These are phyloP conservation scores for Tholera decimalis DNA, from an alignment of 2,888 invertebrate genomes.

Conservation along the genomic window DNA sequence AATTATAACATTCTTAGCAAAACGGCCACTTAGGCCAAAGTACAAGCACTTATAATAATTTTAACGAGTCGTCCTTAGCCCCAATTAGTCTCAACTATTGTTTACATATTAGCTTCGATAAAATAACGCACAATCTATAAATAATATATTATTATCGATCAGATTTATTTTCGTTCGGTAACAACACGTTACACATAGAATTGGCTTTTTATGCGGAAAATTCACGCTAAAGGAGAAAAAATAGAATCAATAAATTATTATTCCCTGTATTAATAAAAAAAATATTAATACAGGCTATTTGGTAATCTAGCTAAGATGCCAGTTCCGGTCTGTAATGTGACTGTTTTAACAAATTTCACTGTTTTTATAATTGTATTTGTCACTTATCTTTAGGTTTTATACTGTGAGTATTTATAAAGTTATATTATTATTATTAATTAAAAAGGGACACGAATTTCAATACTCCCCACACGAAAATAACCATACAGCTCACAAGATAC, in stretches of 20 bases:
- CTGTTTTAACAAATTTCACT: no score
- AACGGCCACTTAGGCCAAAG: slow-evolving; percentile 23
- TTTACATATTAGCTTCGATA: slow-evolving; percentile 54
- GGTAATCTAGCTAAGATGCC: no score
- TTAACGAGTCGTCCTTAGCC: slow-evolving; percentile 54
- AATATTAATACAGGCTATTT: no score
- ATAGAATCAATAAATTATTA: no score
- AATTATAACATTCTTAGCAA: slow-evolving; percentile 41
- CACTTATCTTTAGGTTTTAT: no score
- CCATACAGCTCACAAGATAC: neutral
- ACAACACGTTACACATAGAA: slow-evolving; percentile 43
- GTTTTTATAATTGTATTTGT: no score
- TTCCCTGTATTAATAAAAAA: no score
- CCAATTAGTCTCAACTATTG: slow-evolving; percentile 63
- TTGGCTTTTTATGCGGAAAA: slow-evolving; percentile 42
- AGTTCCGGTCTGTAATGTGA: no score
- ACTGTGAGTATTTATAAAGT: no score
- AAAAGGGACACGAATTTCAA: neutral
- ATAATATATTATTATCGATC: slow-evolving; percentile 35
- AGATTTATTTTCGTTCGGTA: slow-evolving; percentile 46
- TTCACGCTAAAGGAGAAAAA: slow-evolving; percentile 15
- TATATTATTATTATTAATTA: no score
- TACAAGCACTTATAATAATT: slow-evolving; percentile 30
- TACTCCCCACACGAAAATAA: neutral
- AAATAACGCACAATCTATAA: slow-evolving; percentile 51